These are phyloP conservation scores for Hesperia comma DNA, from an alignment of 2,888 invertebrate genomes.

Conservation along the genomic window DNA sequence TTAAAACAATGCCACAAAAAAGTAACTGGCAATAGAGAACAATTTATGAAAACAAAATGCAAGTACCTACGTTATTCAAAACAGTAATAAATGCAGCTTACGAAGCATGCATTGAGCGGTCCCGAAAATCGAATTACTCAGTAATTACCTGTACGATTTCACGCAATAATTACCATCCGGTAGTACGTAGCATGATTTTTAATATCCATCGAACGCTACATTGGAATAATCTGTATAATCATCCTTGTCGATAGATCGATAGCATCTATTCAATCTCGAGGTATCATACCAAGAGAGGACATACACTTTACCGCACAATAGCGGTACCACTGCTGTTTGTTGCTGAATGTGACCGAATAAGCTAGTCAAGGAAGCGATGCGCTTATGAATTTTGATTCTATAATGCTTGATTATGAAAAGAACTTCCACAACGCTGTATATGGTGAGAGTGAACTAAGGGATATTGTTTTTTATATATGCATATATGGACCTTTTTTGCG, in stretches of 20 bases:
- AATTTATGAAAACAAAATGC: neutral
- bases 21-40: too few species aligned
- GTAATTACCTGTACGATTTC: conserved; percentile 33
- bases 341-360: too few species aligned
- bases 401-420: too few species aligned
- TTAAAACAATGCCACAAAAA: too few species aligned
- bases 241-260: conserved; percentile 46
- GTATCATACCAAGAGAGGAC: conserved; percentile 55
- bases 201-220: conserved; percentile 32
- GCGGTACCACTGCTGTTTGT: neutral
- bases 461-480: too few species aligned
- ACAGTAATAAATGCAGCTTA: neutral
- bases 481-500: too few species aligned
- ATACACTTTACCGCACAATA: neutral
- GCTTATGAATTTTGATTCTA: too few species aligned
- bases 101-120: neutral
- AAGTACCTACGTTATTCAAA: neutral
- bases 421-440: too few species aligned
- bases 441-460: too few species aligned
- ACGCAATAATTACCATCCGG: conserved; percentile 31
- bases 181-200: conserved; percentile 31
- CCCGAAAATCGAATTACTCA: conserved; percentile 18
- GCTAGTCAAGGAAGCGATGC: too few species aligned
- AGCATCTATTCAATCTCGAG: conserved; percentile 58
- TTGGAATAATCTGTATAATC: conserved; percentile 42